Evolutionary conservation across 2,113 vertebrate genomes (phyloP).

Genomic region (Thunnus maccoyii): DNA sequence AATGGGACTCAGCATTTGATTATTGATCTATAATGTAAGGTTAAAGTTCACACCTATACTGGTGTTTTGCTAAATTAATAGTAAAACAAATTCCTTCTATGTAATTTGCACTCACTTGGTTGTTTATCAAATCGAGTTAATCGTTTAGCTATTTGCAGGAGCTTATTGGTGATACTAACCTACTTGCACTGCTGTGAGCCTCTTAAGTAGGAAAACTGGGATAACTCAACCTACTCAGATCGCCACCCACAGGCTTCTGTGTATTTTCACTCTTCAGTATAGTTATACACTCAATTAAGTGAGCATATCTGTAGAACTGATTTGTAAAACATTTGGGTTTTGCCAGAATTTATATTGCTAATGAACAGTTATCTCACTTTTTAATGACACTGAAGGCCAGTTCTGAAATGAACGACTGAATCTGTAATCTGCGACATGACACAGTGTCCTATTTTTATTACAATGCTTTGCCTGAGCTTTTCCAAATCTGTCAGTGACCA

Average conservation of each 20-base stretch:
- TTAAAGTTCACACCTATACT: too few species aligned
- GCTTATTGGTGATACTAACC: too few species aligned
- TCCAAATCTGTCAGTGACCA: not conserved
- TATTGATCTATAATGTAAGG: too few species aligned
- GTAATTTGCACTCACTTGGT: too few species aligned
- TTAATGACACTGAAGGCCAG: not conserved
- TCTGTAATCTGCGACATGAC: not conserved
- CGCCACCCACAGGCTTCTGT: not conserved
- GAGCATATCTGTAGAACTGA: not conserved
- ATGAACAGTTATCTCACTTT: too few species aligned
- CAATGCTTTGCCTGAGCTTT: not conserved
- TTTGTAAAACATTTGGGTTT: too few species aligned
- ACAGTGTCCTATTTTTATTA: not conserved
- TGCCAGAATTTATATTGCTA: too few species aligned
- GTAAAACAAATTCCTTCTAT: too few species aligned
- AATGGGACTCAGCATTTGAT: too few species aligned
- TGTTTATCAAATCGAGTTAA: too few species aligned
- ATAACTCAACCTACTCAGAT: not conserved
- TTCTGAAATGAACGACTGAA: not conserved
- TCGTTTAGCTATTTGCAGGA: too few species aligned
- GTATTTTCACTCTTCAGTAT: not conserved
- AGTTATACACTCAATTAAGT: not conserved
- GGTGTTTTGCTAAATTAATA: too few species aligned
- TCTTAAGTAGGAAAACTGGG: not conserved
- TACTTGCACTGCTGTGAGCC: not conserved